Conservation (phyloP, 1,140 invertebrate genomes). For the Zaprionus taronus region DNA sequence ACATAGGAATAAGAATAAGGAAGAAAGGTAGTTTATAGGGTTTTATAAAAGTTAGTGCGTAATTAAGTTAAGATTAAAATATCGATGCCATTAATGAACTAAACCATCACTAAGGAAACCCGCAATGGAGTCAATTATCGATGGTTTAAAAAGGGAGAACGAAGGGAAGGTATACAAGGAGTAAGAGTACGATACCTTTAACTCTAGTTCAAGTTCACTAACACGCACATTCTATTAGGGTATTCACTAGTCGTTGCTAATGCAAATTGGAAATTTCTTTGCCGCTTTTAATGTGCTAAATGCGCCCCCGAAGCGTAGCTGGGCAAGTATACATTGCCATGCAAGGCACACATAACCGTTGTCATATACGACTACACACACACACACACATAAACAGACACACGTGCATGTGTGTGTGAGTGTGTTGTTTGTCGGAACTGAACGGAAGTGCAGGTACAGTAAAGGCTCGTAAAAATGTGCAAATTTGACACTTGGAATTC, state of each 20-base stretch:
- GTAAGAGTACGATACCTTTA: neutral
- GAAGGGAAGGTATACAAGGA: neutral
- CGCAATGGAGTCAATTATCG: too few relatives aligned
- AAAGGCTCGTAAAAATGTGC: slow-evolving; percentile 59
- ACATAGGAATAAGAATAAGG: too few relatives aligned
- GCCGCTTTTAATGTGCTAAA: slow-evolving; percentile 32
- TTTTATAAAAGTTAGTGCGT: too few relatives aligned
- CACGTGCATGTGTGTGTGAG: neutral
- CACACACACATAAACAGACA: neutral
- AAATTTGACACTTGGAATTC: slow-evolving; percentile 69
- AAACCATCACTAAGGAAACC: too few relatives aligned
- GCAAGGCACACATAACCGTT: slow-evolving; percentile 42
- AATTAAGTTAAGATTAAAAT: too few relatives aligned
- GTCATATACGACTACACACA: slow-evolving; percentile 25
- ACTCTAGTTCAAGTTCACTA: neutral
- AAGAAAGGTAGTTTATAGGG: neutral
- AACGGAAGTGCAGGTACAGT: slow-evolving; percentile 72
- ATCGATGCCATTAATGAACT: too few relatives aligned
- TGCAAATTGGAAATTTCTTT: neutral
- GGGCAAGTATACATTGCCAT: slow-evolving; percentile 46
- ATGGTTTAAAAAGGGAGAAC: neutral
- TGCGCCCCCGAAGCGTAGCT: slow-evolving; percentile 28
- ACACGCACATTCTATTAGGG: neutral
- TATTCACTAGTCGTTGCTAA: neutral
- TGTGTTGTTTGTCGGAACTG: slow-evolving; percentile 27